These are phyloP conservation scores for Drosophila rhopaloa DNA, from an alignment of 1,140 invertebrate genomes.

Conservation along the genomic window DNA sequence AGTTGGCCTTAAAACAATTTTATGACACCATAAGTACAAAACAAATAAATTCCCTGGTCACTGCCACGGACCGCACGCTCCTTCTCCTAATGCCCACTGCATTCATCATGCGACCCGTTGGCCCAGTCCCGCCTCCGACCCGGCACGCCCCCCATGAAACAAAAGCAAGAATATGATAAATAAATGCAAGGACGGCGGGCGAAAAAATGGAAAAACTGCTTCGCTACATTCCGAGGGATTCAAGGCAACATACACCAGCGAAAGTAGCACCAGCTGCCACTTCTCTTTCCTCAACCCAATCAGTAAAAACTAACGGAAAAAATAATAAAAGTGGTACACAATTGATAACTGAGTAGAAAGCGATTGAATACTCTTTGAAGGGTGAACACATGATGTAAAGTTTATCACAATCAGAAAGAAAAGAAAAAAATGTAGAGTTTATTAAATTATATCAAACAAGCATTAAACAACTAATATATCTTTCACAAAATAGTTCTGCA, in stretches of 20 bases:
- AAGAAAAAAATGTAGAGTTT: too few relatives aligned
- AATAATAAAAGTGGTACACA: not conserved
- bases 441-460: too few relatives aligned
- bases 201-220: constrained; percentile 40
- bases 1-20: constrained; percentile 82
- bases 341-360: not conserved
- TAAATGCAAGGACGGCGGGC: constrained; percentile 52
- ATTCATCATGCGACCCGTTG: constrained; percentile 78
- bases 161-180: constrained; percentile 69
- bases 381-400: not conserved
- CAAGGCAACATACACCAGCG: constrained; percentile 52
- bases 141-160: constrained; percentile 28
- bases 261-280: constrained; percentile 33
- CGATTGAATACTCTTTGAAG: not conserved
- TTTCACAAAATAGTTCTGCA: too few relatives aligned
- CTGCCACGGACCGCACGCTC: constrained; percentile 33
- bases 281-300: not conserved
- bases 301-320: constrained; percentile 4
- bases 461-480: too few relatives aligned
- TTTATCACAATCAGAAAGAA: not conserved
- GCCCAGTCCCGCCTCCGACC: constrained; percentile 23
- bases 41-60: constrained; percentile 75
- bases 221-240: constrained; percentile 46
- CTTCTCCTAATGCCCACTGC: constrained; percentile 70
- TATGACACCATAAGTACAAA: constrained; percentile 82